These are phyloP conservation scores for Disparrhopalites patrizii DNA, from an alignment of 2,888 invertebrate species.

Conservation along the genomic window DNA sequence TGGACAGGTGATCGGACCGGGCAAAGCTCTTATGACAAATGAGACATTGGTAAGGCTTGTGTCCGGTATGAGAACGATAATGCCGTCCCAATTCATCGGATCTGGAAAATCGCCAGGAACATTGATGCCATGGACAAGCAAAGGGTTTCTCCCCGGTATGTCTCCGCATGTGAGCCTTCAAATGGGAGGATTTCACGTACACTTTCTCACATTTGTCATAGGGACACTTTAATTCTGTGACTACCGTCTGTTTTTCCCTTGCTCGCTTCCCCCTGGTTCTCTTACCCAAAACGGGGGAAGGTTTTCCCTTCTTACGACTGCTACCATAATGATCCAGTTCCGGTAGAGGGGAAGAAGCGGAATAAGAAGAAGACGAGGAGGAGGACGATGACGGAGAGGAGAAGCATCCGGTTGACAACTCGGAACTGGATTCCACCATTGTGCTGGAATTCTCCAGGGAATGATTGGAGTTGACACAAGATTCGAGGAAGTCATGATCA, in stretches of 20 bases:
- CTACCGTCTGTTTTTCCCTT: slow-evolving; percentile 23
- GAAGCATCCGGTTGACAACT: neutral
- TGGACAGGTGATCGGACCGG: slow-evolving; percentile 87
- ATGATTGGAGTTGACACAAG: neutral
- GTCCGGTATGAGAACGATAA: slow-evolving; percentile 88
- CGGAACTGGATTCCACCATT: neutral
- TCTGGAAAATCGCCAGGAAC: slow-evolving; percentile 88
- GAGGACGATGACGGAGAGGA: too few relatives aligned
- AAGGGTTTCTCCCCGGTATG: slow-evolving; percentile 68
- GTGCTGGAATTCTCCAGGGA: neutral
- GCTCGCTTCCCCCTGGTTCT: slow-evolving; percentile 18
- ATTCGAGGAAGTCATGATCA: neutral
- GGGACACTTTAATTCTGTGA: slow-evolving; percentile 61
- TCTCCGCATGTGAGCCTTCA: slow-evolving; percentile 80
- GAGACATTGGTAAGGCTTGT: slow-evolving; percentile 86
- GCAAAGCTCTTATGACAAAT: slow-evolving; percentile 87
- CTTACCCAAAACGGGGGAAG: neutral
- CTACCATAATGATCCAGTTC: neutral
- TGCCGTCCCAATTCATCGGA: slow-evolving; percentile 92
- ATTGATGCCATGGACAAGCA: slow-evolving; percentile 62
- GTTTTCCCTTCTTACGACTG: neutral
- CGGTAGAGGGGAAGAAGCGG: neutral
- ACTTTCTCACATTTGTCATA: slow-evolving; percentile 70
- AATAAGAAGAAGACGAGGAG: too few relatives aligned
- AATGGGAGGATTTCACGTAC: slow-evolving; percentile 84